Evolutionary conservation across 2,888 invertebrate species (phyloP), one percentile per base, ranked within the genome.

Genomic region (Watsonalla cultraria): DNA sequence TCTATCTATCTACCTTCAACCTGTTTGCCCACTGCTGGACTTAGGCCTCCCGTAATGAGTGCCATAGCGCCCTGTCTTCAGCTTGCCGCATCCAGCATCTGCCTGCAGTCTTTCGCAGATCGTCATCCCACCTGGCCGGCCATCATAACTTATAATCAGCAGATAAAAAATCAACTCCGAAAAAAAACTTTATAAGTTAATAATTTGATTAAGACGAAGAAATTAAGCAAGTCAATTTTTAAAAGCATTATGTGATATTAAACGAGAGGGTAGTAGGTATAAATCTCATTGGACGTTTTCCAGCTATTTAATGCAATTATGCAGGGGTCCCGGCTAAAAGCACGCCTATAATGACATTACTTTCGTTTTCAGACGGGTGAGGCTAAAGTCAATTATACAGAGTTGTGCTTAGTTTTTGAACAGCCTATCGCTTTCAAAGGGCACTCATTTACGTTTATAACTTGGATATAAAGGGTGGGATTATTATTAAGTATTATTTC

Each of bases 271-370:
- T 42, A 11, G 47, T 33, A 47, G n/a, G 34, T 49, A 49, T 49
- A 49, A 49, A 50, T 48, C 13, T 24, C 53, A 39, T 53, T 54
- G 58, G 55, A 60, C 61, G 74, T 77, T 78, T 74, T 69, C 70
- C 74, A 65, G 62, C 65, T 66, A 65, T 71, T 68, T 83, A 82
- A 82, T 77, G 61, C 59, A 70, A 81, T 84, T 78, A 81, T 54
- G 50, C 53, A 52, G 68, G 73, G 71, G 66, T 68, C 72, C 70
- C 62, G 69, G 74, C 80, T 83, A 82, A 84, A 83, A 82, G 82
- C 82, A 68, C 76, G 76, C 66, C 72, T 72, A 75, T 80, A 83
- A 83, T 76, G 71, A 60, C 64, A 75, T 82, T 82, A 82, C 76
- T 80, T 80, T 80, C 78, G 61, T 78, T 81, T 76, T 78, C 60